Conservation (phyloP, 2,888 invertebrate species). For the Myopa testacea region DNA sequence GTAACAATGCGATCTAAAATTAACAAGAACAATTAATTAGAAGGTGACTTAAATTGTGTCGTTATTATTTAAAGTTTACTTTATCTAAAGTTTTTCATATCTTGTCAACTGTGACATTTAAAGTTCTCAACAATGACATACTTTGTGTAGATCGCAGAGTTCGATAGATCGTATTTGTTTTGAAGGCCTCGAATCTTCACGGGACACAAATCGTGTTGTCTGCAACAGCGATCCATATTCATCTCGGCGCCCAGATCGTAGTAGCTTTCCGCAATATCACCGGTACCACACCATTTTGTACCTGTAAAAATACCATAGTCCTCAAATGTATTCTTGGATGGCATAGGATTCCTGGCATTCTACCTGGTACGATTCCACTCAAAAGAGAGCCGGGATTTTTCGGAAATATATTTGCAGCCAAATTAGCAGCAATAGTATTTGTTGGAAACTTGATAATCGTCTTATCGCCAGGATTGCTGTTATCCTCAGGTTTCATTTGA, state of each 20-base stretch:
- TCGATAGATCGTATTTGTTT: slow-evolving; percentile 82
- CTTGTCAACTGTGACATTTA: too few relatives aligned
- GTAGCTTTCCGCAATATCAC: slow-evolving; percentile 86
- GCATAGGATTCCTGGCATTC: slow-evolving; percentile 25
- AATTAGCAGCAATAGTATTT: slow-evolving; percentile 57
- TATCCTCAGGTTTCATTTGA: slow-evolving; percentile 39
- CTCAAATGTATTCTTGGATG: background rate
- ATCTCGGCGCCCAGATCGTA: slow-evolving; percentile 83
- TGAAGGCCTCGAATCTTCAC: slow-evolving; percentile 75
- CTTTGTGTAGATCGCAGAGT: slow-evolving; percentile 87
- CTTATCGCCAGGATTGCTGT: slow-evolving; percentile 56
- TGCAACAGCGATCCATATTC: slow-evolving; percentile 85
- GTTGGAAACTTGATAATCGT: slow-evolving; percentile 46
- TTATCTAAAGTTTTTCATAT: too few relatives aligned
- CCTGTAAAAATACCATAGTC: slow-evolving; percentile 69
- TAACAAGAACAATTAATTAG: slow-evolving; percentile 6
- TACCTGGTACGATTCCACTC: slow-evolving; percentile 87
- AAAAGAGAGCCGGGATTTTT: slow-evolving; percentile 79
- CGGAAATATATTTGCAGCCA: slow-evolving; percentile 69
- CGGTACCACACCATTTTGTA: slow-evolving; percentile 93
- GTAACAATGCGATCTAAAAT: slow-evolving; percentile 81
- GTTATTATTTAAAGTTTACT: too few relatives aligned
- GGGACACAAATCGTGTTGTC: slow-evolving; percentile 91
- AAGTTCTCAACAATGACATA: slow-evolving; percentile 63
- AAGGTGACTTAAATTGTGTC: background rate